Percentiles rank a stretch among this genome's conserved stretches.
These are phyloP conservation scores for Gymnothorax reevesii DNA, from an alignment of 2,797 vertebrate species.

Conservation along the genomic window DNA sequence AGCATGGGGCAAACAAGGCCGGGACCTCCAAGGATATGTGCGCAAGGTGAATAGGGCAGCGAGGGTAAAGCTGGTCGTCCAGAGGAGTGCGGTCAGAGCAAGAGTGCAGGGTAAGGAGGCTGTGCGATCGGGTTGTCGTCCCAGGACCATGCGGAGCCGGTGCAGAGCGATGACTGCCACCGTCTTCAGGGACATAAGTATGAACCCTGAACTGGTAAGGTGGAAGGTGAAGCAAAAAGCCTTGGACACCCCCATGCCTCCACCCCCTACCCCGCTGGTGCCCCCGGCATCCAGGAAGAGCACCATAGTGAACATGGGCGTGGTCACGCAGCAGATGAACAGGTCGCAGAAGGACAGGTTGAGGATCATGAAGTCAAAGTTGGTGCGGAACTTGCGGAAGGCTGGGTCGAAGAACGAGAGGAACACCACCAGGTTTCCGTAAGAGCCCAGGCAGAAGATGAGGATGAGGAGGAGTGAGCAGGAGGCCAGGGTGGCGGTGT, in stretches of 20 bases:
- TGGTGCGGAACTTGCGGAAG: conserved; percentile 93
- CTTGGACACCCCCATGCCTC: conserved; percentile 71
- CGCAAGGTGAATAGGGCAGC: conserved; percentile 85
- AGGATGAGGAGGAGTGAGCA: conserved; percentile 85
- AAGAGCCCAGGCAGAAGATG: conserved; percentile 93
- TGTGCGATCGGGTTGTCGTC: conserved; percentile 84
- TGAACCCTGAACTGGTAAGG: conserved; percentile 89
- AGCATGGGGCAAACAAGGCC: conserved; percentile 88
- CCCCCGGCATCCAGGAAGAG: conserved; percentile 81
- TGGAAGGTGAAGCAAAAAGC: conserved; percentile 95
- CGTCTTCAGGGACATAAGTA: conserved; percentile 96
- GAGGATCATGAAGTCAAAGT: conserved; percentile 98
- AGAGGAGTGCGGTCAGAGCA: conserved; percentile 86
- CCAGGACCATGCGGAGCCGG: conserved; percentile 90
- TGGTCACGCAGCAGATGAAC: conserved; percentile 90
- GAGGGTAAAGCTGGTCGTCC: conserved; percentile 92
- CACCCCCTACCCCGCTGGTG: conserved; percentile 42
- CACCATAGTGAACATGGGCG: conserved; percentile 91
- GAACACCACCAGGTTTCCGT: conserved; percentile 93
- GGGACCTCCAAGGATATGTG: conserved; percentile 75
- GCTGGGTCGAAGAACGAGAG: conserved; percentile 95
- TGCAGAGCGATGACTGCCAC: conserved; percentile 94
- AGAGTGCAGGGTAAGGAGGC: conserved; percentile 88
- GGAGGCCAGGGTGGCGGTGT: conserved; percentile 83
- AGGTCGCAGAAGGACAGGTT: conserved; percentile 96